Percentiles rank a stretch among this genome's conserved stretches.
phyloP scores from a whole-genome alignment of 2,797 vertebrate species.

The Enteromius argenteus region DNA sequence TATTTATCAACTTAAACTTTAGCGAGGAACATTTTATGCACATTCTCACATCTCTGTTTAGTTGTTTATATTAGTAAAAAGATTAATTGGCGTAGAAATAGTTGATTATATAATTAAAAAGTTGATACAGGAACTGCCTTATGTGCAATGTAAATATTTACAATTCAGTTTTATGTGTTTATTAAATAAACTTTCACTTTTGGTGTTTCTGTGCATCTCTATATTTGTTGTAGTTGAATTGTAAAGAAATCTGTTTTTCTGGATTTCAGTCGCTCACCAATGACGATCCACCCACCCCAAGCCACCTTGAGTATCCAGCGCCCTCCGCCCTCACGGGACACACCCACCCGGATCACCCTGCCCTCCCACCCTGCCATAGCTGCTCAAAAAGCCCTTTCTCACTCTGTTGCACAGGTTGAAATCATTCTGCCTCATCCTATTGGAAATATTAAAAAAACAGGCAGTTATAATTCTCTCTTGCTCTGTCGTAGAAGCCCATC shows the following conservation, averaged over 20 bases:
- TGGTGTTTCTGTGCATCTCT: background rate
- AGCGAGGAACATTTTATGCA: background rate
- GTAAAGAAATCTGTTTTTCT: conserved; percentile 1
- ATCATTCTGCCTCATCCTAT: background rate
- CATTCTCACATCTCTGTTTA: background rate
- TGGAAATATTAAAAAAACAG: background rate
- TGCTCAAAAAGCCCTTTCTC: conserved; percentile 88
- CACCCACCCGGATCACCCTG: conserved; percentile 89
- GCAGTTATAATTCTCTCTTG: background rate
- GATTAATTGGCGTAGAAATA: background rate
- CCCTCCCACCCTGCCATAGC: conserved; percentile 93
- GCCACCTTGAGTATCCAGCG: conserved; percentile 92
- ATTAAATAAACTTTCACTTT: no score
- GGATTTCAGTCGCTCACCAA: conserved; percentile 81
- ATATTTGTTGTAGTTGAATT: background rate
- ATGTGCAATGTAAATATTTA: no score
- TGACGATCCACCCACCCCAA: conserved; percentile 91
- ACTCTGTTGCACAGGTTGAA: conserved; percentile 92
- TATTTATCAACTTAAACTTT: background rate
- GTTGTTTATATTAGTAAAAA: background rate
- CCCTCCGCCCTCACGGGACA: conserved; percentile 86
- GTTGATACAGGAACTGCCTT: no score
- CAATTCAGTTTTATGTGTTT: no score
- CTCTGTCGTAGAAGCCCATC: conserved; percentile 87
- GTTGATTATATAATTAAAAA: background rate